These are phyloP conservation scores for Xenopus borealis DNA, from an alignment of 2,113 vertebrate species.

Conservation along the genomic window DNA sequence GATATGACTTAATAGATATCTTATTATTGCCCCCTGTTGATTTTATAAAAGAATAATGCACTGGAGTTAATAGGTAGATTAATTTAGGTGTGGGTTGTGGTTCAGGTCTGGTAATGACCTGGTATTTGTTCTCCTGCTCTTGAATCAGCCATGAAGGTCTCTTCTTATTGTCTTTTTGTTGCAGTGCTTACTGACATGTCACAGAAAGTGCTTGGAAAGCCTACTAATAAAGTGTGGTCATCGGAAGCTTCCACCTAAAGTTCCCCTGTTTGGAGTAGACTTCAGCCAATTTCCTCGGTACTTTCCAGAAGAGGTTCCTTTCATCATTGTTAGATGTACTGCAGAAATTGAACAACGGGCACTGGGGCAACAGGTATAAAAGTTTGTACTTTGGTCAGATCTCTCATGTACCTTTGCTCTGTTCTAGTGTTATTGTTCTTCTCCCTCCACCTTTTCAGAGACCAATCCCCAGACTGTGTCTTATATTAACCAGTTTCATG, in stretches of 20 bases:
- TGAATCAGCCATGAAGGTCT: too few species aligned
- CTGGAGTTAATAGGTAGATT: too few species aligned
- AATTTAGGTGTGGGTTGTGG: too few species aligned
- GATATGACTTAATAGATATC: not conserved
- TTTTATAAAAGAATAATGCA: too few species aligned
- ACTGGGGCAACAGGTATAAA: slow-evolving; percentile 76
- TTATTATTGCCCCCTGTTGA: too few species aligned
- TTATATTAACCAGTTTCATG: too few species aligned
- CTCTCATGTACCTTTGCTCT: too few species aligned
- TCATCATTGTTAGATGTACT: slow-evolving; percentile 78
- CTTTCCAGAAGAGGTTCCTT: slow-evolving; percentile 75
- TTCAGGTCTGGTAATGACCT: too few species aligned
- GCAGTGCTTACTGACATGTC: slow-evolving; percentile 82
- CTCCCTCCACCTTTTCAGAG: not conserved
- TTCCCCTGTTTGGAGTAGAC: slow-evolving; percentile 75
- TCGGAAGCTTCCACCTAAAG: slow-evolving; percentile 64
- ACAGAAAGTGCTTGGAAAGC: slow-evolving; percentile 88
- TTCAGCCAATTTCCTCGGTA: slow-evolving; percentile 69
- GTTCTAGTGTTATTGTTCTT: too few species aligned
- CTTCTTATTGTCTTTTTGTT: not conserved
- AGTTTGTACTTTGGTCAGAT: not conserved
- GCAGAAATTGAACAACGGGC: slow-evolving; percentile 83
- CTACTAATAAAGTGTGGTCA: slow-evolving; percentile 80
- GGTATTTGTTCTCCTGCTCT: too few species aligned
- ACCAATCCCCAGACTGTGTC: too few species aligned